These are phyloP conservation scores for Amaurobius ferox DNA, from an alignment of 2,888 invertebrate species.

Conservation along the genomic window DNA sequence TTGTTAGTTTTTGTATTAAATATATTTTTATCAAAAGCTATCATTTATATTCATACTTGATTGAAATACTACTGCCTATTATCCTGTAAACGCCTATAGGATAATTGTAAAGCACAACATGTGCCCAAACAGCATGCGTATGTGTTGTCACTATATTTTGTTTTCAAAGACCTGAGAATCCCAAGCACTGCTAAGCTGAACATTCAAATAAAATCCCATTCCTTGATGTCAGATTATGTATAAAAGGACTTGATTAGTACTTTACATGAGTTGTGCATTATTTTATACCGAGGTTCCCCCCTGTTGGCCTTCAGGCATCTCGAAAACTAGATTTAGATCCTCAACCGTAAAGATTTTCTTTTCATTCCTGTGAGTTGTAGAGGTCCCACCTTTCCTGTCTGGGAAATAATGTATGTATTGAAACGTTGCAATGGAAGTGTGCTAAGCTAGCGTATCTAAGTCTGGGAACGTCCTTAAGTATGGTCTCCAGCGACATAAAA, in stretches of 20 bases:
- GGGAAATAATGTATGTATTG: neutral
- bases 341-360: neutral
- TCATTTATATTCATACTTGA: too few relatives aligned
- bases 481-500: neutral
- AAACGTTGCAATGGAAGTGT: neutral
- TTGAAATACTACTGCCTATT: too few relatives aligned
- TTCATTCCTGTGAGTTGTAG: neutral
- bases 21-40: too few relatives aligned
- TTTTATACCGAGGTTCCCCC: neutral
- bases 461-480: slow-evolving; percentile 3
- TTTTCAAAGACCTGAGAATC: neutral
- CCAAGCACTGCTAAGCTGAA: neutral
- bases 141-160: neutral
- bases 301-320: neutral
- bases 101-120: too few relatives aligned
- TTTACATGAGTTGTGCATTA: neutral
- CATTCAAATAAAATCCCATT: neutral
- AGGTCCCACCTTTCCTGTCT: slow-evolving; percentile 15
- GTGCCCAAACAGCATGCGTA: too few relatives aligned
- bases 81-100: too few relatives aligned
- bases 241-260: neutral
- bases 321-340: neutral
- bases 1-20: too few relatives aligned
- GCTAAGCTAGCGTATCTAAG: slow-evolving; percentile 12
- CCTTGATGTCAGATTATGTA: neutral